Percentiles rank a stretch among this genome's conserved stretches.
phyloP scores from a whole-genome alignment of 2,888 invertebrate species.

The Caenorhabditis angaria region DNA sequence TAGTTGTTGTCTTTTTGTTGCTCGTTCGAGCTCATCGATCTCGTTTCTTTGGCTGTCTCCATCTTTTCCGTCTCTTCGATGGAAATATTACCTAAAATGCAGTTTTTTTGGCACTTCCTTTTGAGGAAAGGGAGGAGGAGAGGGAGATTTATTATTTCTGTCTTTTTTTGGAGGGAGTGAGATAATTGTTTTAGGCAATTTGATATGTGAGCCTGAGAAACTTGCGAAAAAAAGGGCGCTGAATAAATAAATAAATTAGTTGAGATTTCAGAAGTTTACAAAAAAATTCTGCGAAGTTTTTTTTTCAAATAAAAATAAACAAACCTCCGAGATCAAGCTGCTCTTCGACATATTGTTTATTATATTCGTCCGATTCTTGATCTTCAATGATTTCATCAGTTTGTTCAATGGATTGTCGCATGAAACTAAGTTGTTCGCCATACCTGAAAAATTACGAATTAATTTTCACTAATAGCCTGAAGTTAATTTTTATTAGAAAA shows the following conservation, averaged over 20 bases:
- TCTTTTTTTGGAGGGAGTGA: background rate
- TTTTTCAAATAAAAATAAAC: conserved; percentile 10
- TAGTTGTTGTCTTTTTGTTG: background rate
- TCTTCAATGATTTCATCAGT: conserved; percentile 20
- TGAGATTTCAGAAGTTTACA: background rate
- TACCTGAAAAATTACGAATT: conserved; percentile 40
- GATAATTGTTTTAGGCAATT: conserved; percentile 1
- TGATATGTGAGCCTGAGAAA: conserved; percentile 7
- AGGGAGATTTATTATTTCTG: conserved; percentile 3
- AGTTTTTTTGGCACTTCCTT: background rate
- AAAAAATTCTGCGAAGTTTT: background rate
- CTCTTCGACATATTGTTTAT: conserved; percentile 28
- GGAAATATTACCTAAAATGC: background rate
- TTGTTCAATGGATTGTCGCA: conserved; percentile 58
- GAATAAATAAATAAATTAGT: conserved; percentile 6
- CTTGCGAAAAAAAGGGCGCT: background rate
- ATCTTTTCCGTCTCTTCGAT: background rate
- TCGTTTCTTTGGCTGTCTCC: conserved; percentile 3
- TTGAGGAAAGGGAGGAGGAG: background rate
- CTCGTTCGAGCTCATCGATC: conserved; percentile 5
- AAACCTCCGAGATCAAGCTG: conserved; percentile 25
- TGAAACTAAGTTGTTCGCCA: conserved; percentile 57
- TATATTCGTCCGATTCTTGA: conserved; percentile 26
- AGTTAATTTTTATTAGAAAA: too few relatives aligned
- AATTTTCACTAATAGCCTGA: too few relatives aligned